Base-by-base conservation (phyloP, 1,140 invertebrate species). In the Metaphire vulgaris region DNA sequence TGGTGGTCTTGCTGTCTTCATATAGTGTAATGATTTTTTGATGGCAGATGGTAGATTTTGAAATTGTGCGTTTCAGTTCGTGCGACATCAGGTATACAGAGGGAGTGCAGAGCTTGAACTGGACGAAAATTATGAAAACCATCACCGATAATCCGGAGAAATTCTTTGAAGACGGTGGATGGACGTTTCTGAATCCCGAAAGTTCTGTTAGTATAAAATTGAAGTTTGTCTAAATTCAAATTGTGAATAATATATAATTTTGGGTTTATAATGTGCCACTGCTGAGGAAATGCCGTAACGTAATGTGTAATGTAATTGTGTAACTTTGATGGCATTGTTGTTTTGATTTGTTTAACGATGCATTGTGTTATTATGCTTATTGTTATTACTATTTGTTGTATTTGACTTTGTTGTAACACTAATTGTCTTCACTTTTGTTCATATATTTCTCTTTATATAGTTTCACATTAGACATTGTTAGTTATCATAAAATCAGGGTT, bases 101-200 rank as follows among this genome's bases (percentile, higher is more conserved):
- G 87, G 98, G 98, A 82, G 93, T 98, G 69, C 97, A 99, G 84
- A 97, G 95, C 31, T 89, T 99, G 74, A 99, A 99, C 87, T 99
- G 98, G 98, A 90, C 92, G 0, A 99, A 99, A 86, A 98, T 99
- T 81, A 99, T 99, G 97, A 99, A 99, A 87, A 99, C 97, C 0
- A 99, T 99, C 80, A 94, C 92, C 0, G 97, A 99, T 85, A 97
- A 99, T 88, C 96, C 96, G 0, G 95, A 98, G 84, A 95, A 93
- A 0, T 99, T 99, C 89, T 99, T 99, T 86, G 95, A 98, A 64
- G 93, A 91, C 82, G 97, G 97, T 68, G 98, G 98, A 6, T 99
- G 98, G 98, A 93, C 92, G 64, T 99, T 99, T 89, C 89, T 99
- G 69, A 95, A 97, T 85, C 94, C 95, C 0, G 95, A 99, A 69